phyloP scores from a whole-genome alignment of 2,113 vertebrate genomes.

The Vidua chalybeata region DNA sequence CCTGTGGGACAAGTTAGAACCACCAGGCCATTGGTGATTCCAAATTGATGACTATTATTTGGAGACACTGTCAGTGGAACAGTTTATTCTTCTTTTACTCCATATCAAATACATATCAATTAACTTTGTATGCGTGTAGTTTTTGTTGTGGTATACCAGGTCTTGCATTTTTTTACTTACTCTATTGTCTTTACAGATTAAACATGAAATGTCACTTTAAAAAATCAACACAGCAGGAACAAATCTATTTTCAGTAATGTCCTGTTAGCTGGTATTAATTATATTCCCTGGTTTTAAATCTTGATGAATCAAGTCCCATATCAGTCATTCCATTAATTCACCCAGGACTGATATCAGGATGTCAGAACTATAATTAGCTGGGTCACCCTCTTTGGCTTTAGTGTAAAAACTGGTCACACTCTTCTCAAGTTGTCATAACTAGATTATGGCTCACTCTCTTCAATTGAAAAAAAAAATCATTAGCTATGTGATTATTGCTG shows the following conservation, averaged over 20 bases:
- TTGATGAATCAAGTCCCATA: neutral
- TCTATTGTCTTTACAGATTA: neutral
- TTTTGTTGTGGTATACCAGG: neutral
- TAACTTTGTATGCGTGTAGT: neutral
- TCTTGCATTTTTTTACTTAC: neutral
- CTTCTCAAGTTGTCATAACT: neutral
- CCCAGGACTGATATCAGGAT: neutral
- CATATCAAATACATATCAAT: neutral
- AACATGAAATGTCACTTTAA: neutral
- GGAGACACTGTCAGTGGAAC: neutral
- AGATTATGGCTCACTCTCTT: neutral
- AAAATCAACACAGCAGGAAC: neutral
- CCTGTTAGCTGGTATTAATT: neutral
- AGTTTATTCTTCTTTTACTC: neutral
- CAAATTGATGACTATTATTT: neutral
- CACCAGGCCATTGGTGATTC: neutral
- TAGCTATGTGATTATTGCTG: neutral
- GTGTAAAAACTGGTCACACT: neutral
- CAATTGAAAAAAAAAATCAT: neutral
- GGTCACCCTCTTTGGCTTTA: neutral
- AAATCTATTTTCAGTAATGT: neutral
- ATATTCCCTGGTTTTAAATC: neutral
- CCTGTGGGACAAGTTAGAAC: neutral
- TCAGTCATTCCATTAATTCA: conserved; percentile 2
- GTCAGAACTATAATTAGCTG: neutral